Evolutionary conservation across 2,888 invertebrate genomes (phyloP).

Genomic region (Melanostoma mellinum): DNA sequence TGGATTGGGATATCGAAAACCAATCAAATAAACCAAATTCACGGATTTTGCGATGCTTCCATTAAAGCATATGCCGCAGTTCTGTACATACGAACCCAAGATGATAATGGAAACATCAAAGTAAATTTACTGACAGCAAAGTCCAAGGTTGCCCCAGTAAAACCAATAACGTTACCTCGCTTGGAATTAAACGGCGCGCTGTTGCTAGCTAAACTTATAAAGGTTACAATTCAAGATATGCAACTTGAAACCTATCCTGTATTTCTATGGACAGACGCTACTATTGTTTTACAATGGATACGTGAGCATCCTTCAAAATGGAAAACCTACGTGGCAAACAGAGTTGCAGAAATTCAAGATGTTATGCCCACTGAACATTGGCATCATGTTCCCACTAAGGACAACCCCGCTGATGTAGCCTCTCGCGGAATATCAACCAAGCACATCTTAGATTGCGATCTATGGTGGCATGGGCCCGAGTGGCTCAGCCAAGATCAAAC

Average conservation of each 20-base stretch:
- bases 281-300: too few relatives aligned
- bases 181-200: too few relatives aligned
- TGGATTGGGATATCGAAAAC: slow-evolving; percentile 6
- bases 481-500: neutral
- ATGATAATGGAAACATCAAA: too few relatives aligned
- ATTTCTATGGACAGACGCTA: too few relatives aligned
- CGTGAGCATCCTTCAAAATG: too few relatives aligned
- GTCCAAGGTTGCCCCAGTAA: neutral
- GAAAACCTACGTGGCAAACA: too few relatives aligned
- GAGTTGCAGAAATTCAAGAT: neutral
- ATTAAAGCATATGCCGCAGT: neutral
- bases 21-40: neutral
- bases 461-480: neutral
- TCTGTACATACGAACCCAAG: neutral
- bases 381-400: slow-evolving; percentile 42
- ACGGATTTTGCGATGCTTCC: slow-evolving; percentile 3
- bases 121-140: neutral
- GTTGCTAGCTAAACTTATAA: too few relatives aligned
- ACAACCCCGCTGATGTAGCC: slow-evolving; percentile 37
- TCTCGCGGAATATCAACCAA: neutral
- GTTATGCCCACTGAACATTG: slow-evolving; percentile 20
- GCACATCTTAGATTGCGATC: neutral
- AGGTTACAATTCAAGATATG: too few relatives aligned
- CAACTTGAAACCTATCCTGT: too few relatives aligned
- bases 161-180: too few relatives aligned